Conservation (phyloP, 2,888 invertebrate species). For the Gymnoscelis rufifasciata region DNA sequence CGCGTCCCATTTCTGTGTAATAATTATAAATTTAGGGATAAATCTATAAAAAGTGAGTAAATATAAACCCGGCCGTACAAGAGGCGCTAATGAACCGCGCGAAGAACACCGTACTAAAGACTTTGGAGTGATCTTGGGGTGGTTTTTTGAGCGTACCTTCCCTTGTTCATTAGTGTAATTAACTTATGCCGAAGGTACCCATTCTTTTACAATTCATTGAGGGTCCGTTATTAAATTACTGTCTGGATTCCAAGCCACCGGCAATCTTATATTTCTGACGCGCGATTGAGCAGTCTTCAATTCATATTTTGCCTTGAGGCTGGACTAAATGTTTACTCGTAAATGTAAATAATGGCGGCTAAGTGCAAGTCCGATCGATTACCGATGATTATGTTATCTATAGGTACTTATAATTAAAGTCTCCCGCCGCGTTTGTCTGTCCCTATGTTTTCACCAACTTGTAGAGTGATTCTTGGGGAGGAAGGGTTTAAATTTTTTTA, state of each 20-base stretch:
- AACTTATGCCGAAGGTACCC: conserved; percentile 65
- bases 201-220: conserved; percentile 64
- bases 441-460: no score
- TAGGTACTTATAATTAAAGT: background rate
- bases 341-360: no score
- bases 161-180: conserved; percentile 78
- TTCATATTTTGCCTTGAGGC: no score
- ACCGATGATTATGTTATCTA: background rate
- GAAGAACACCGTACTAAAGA: conserved; percentile 76
- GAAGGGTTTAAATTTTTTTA: no score
- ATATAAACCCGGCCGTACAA: conserved; percentile 46
- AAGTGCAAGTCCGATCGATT: no score
- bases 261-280: conserved; percentile 18
- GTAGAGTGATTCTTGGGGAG: no score
- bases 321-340: no score
- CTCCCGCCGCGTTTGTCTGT: no score
- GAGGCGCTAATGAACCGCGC: conserved; percentile 74
- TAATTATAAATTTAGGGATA: background rate
- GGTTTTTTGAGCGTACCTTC: conserved; percentile 74
- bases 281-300: background rate
- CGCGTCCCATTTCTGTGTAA: no score
- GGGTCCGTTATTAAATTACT: conserved; percentile 60
- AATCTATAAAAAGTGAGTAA: background rate
- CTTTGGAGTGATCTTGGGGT: conserved; percentile 74
- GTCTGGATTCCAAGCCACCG: conserved; percentile 30